Evolutionary conservation across 2,888 invertebrate genomes (phyloP).

Genomic region (Theretra japonica): DNA sequence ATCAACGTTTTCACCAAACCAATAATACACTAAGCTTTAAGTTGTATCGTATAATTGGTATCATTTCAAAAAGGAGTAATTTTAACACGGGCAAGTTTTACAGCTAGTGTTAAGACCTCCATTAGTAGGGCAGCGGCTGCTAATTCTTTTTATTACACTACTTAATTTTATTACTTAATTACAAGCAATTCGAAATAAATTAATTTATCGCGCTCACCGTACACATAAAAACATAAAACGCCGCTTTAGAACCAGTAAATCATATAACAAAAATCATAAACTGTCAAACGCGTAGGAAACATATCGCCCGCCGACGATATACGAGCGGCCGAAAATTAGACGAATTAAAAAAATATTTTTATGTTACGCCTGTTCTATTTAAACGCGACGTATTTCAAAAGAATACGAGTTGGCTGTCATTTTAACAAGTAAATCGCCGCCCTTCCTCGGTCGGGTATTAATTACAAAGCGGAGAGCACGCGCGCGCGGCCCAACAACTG

Average conservation of each 20-base stretch:
- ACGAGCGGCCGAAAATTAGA: constrained; percentile 35
- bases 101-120: constrained; percentile 16
- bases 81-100: constrained; percentile 12
- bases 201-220: constrained; percentile 33
- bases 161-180: constrained; percentile 41
- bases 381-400: constrained; percentile 50
- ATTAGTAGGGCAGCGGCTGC: constrained; percentile 22
- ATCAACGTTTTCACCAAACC: too few relatives aligned
- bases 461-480: constrained; percentile 69
- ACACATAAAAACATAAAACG: constrained; percentile 36
- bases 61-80: constrained; percentile 11
- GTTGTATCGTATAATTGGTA: not conserved
- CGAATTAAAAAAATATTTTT: constrained; percentile 44
- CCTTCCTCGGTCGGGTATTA: constrained; percentile 61
- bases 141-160: constrained; percentile 29
- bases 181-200: constrained; percentile 39
- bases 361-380: constrained; percentile 51
- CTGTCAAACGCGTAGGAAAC: constrained; percentile 47
- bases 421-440: constrained; percentile 57
- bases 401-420: constrained; percentile 52
- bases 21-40: too few relatives aligned
- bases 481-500: constrained; percentile 59
- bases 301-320: constrained; percentile 44
- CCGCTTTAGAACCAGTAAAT: constrained; percentile 51
- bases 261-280: constrained; percentile 46